These are phyloP conservation scores for Leptoteleia sp. DNA, from an alignment of 1,140 invertebrate species.

Conservation along the genomic window DNA sequence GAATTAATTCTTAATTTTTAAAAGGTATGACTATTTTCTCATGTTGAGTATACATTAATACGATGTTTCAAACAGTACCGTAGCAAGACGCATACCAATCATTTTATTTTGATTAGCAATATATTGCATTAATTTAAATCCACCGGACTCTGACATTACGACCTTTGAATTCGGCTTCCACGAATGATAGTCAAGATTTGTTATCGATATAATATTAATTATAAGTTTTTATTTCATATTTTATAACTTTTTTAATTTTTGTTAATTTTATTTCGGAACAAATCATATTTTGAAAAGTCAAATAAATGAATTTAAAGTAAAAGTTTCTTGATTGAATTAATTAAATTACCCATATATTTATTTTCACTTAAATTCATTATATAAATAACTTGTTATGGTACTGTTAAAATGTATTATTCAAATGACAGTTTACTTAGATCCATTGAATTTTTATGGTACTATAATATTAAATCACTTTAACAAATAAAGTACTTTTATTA, in stretches of 20 bases:
- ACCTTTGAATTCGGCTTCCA: background rate
- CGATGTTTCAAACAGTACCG: conserved; percentile 14
- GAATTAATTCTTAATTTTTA: too few relatives aligned
- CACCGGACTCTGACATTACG: background rate
- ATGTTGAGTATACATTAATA: background rate
- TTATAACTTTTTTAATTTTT: conserved; percentile 38
- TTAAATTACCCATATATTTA: conserved; percentile 11
- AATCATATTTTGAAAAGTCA: conserved; percentile 17
- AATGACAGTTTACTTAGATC: too few relatives aligned
- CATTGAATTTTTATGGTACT: too few relatives aligned
- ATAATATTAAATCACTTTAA: too few relatives aligned
- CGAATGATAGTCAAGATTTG: conserved; percentile 18
- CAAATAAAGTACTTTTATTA: too few relatives aligned
- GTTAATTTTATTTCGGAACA: conserved; percentile 26
- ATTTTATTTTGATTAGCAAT: conserved; percentile 17
- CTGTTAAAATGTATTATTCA: too few relatives aligned
- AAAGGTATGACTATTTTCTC: too few relatives aligned
- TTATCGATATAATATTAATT: conserved; percentile 30
- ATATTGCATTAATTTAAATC: background rate
- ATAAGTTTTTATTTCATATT: conserved; percentile 39
- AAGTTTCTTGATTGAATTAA: conserved; percentile 1
- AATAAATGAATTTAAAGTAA: conserved; percentile 40
- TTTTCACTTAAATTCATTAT: background rate
- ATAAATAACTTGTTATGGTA: conserved; percentile 12
- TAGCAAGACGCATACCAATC: conserved; percentile 10